Base-by-base conservation (phyloP, 1,140 invertebrate genomes). In the Mercenaria mercenaria region DNA sequence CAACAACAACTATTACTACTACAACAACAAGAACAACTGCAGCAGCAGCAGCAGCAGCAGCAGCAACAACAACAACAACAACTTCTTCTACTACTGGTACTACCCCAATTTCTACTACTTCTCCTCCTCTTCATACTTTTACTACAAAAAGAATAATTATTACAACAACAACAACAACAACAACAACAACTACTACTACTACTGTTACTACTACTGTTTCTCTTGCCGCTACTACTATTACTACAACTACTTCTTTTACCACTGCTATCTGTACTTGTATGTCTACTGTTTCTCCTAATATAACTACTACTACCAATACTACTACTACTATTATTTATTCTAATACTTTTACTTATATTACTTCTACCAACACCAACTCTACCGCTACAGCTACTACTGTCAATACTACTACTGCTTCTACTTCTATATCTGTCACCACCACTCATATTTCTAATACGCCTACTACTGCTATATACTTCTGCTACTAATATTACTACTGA, bases 391-490 rank as follows among this genome's bases (percentile, higher is more conserved):
- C 39, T 50, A 52, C 26, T 80, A 32, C 47, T 80, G 29, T 26
- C n/a, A n/a, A 10, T 34, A 41, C 67, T 34, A n/a, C 34, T 34
- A 72, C 67, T 72, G 18, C 67, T 72, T 13, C 67, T 52, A 52
- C 76, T 52, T 2, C 76, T 26, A 80, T 41, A n/a, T 11, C 76
- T 26, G 50, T 41, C 15, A 80, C 47, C 15, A 15, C 76, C 3
- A 80, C 39, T 80, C 10, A 6, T 80, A 52, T 18, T 4, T 15
- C 76, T 6, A 80, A 39, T 11, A n/a, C 39, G 20, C 47, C 47
- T 52, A 52, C 76, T 59, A 59, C 56, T 59, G 20, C 56, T 59
- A 59, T n/a, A n/a, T n/a, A n/a, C n/a, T n/a, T n/a, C n/a, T n/a
- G n/a, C n/a, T n/a, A n/a, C n/a, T n/a, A n/a, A n/a, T n/a, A n/a